Conservation (phyloP, 2,113 vertebrate species). For the Stegostoma tigrinum region DNA sequence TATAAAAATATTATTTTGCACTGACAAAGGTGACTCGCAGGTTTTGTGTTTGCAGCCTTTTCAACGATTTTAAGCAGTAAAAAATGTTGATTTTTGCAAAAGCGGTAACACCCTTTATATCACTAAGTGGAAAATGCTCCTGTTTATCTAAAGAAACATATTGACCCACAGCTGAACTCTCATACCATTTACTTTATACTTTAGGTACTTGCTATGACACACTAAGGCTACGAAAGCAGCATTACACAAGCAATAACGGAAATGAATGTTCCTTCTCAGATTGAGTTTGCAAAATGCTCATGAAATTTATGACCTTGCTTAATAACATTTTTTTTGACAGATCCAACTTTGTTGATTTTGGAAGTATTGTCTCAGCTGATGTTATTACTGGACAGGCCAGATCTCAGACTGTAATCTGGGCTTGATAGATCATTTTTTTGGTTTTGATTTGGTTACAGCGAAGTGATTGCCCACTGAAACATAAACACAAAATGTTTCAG, state of each 20-base stretch:
- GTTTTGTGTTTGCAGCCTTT: not conserved
- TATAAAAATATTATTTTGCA: not conserved
- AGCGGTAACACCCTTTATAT: constrained; percentile 43
- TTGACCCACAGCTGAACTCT: constrained; percentile 39
- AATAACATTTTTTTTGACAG: not conserved
- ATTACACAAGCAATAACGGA: not conserved
- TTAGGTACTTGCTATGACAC: not conserved
- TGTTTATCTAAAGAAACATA: constrained; percentile 43
- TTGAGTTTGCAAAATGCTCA: not conserved
- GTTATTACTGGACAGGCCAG: no score
- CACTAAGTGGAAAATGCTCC: constrained; percentile 38
- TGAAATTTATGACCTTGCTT: not conserved
- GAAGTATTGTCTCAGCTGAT: not conserved
- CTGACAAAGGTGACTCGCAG: not conserved
- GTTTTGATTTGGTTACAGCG: no score
- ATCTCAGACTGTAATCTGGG: no score
- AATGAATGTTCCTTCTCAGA: not conserved
- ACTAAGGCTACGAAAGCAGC: not conserved
- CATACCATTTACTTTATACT: not conserved
- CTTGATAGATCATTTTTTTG: no score
- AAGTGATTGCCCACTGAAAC: no score
- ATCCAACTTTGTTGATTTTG: not conserved
- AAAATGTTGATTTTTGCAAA: constrained; percentile 38
- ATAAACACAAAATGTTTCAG: no score
- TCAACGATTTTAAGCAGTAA: constrained; percentile 4